Base-by-base conservation (phyloP, 1,140 invertebrate species). In the Bathynomus jamesi region DNA sequence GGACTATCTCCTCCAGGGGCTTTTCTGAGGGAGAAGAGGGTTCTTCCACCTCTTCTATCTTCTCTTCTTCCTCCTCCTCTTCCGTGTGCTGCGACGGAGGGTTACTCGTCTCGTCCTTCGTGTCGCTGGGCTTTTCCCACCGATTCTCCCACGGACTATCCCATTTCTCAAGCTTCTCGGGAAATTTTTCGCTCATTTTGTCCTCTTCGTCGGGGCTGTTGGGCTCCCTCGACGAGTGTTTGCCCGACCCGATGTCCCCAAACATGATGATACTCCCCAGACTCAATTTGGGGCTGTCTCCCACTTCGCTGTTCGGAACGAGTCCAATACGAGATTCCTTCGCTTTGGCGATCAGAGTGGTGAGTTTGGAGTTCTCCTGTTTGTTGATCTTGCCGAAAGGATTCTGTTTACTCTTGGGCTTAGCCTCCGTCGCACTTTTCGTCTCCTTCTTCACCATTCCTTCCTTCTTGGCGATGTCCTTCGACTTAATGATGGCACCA, bases 21-120 rank as follows among this genome's bases (percentile, higher is more conserved):
- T 68, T 61, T 65, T 78, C 74, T 25, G 29, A 46, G 29, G 76
- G 61, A 10, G 66, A 63, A 3, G 68, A 61, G 24, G 70, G 63
- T 10, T 75, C 71, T 27, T 74, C 72, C 67, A 73, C 69, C 21
- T 76, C 75, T 29, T 70, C 71, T 10, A 68, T 70, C 31, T 80
- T 84, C 29, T 71, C 69, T 32, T 80, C 82, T 67, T 83, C 80
- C 10, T 81, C 76, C 67, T 81, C 76, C 64, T 84, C 84, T 77
- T 83, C 83, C 70, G 78, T 71, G 8, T 17, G 13, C 13, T 53
- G 40, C 13, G 40, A 53, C 21, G 40, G 40, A 17, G 40, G 40
- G 40, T 53, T 53, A 53, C 40, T 53, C 21, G 40, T 21, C 21
- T 53, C 40, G 21, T 53, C 40, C 21, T 53, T 53, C 13, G 40